Base-by-base conservation (phyloP, 1,140 invertebrate genomes). In the Zaprionus tsacasi region DNA sequence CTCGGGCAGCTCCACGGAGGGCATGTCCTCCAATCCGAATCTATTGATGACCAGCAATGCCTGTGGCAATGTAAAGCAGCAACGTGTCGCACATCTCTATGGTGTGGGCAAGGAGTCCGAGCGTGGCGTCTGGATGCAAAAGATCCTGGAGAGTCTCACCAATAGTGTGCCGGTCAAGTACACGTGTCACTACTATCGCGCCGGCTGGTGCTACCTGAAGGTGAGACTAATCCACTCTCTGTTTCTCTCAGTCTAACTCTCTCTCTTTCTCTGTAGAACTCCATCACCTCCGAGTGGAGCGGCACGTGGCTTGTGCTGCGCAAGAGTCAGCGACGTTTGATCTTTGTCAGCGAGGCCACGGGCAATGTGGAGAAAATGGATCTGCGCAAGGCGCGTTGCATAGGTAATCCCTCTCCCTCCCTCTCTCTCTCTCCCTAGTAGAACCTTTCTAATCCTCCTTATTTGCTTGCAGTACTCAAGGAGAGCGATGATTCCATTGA, bases 331-430 rank as follows among this genome's bases (percentile, higher is more conserved):
- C 94, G 96, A 54, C 94, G 94, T 10, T 93, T 98, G n/a, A 93
- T 95, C 68, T 97, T 96, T 83, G 95, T 94, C 30, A 93, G 93
- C 7, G 93, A 94, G 59, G 81, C 94, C 6, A 94, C 93, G 13
- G 88, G 92, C 12, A 93, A 93, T 43, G 92, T 96, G 1, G 94
- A 95, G 80, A 94, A 94, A 38, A 93, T 96, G 61, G 97, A 98
- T 93, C 93, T 98, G 21, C 93, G 97, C 48, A 98, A 98, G 94
- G 96, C 96, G 7, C 94, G 95, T 85, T 96, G 94, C 87, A 95
- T 97, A 72, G 95, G 96, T 96, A 48, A 7, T n/a, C n/a, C n/a
- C 1, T 33, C 15, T n/a, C 5, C 7, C 11, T 52, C 48, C 8
- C 11, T 57, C 7, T 27, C 13, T 17, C 21, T 43, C 21, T 48